These are phyloP conservation scores for Agrotis puta DNA, from an alignment of 2,888 invertebrate genomes.

Conservation along the genomic window DNA sequence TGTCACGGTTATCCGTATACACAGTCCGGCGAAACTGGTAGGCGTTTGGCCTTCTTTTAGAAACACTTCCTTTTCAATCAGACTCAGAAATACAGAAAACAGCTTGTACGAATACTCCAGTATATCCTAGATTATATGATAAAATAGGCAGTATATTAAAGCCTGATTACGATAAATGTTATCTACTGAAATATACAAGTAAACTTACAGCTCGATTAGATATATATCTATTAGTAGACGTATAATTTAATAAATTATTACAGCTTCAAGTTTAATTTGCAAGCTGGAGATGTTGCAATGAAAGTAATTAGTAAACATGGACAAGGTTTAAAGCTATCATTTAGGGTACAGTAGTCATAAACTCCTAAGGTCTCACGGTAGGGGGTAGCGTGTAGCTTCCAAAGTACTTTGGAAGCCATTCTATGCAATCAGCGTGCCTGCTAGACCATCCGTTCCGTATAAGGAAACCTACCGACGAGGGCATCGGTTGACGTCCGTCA, in stretches of 20 bases:
- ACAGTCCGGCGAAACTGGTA: too few relatives aligned
- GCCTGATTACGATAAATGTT: slow-evolving; percentile 34
- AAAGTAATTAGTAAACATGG: slow-evolving; percentile 27
- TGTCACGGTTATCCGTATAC: too few relatives aligned
- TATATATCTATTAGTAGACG: slow-evolving; percentile 36
- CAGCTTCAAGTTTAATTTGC: slow-evolving; percentile 25
- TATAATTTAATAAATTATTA: slow-evolving; percentile 34
- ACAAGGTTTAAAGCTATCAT: slow-evolving; percentile 19
- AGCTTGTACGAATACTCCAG: neutral
- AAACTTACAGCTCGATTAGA: slow-evolving; percentile 38
- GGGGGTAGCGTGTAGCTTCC: slow-evolving; percentile 60
- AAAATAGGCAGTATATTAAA: slow-evolving; percentile 25
- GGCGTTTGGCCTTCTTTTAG: too few relatives aligned
- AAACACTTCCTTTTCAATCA: neutral
- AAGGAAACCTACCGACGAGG: slow-evolving; percentile 69
- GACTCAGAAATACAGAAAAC: neutral
- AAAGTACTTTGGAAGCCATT: slow-evolving; percentile 63
- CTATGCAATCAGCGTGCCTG: slow-evolving; percentile 68
- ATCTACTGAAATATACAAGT: slow-evolving; percentile 15
- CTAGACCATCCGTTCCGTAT: slow-evolving; percentile 68
- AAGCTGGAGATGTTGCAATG: slow-evolving; percentile 32
- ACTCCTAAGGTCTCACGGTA: slow-evolving; percentile 41
- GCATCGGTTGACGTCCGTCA: slow-evolving; percentile 59
- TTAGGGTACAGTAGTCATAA: slow-evolving; percentile 24
- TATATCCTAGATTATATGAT: slow-evolving; percentile 22